Evolutionary conservation across 1,140 invertebrate genomes (phyloP).

Genomic region (Lanistes nyassanus): DNA sequence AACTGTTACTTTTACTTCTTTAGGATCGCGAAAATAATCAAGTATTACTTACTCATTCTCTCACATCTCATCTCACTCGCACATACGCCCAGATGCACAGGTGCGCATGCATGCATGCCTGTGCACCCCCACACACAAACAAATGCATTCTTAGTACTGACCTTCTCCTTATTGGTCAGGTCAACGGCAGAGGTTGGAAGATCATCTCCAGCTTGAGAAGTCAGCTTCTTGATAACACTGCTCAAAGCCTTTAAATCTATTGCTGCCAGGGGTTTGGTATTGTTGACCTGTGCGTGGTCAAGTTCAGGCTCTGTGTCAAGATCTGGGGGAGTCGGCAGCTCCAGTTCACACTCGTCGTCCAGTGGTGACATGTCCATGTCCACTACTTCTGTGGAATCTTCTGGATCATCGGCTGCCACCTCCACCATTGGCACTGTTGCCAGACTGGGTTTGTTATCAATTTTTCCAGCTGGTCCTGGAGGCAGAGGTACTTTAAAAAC

Average conservation of each 20-base stretch:
- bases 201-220: conserved; percentile 44
- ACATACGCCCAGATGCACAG: no score
- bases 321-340: conserved; percentile 34
- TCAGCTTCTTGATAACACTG: conserved; percentile 33
- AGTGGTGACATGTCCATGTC: conserved; percentile 74
- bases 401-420: conserved; percentile 5
- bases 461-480: conserved; percentile 9
- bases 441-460: not conserved
- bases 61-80: no score
- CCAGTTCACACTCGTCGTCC: conserved; percentile 49
- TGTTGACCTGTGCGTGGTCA: conserved; percentile 66
- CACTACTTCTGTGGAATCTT: conserved; percentile 66
- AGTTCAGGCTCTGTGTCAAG: conserved; percentile 46
- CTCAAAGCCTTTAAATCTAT: conserved; percentile 30
- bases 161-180: conserved; percentile 93
- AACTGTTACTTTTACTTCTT: no score
- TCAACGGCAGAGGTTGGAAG: conserved; percentile 82
- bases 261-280: conserved; percentile 7
- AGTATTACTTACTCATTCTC: no score
- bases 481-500: conserved; percentile 53
- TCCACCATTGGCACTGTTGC: not conserved
- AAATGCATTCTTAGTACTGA: no score
- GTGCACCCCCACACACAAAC: no score
- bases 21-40: no score
- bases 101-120: no score